A percentile compares a stretch with the other conserved stretches of the same genome.
These are phyloP conservation scores for Callimico goeldii DNA, from an alignment of 2,797 vertebrate species.

Conservation along the genomic window DNA sequence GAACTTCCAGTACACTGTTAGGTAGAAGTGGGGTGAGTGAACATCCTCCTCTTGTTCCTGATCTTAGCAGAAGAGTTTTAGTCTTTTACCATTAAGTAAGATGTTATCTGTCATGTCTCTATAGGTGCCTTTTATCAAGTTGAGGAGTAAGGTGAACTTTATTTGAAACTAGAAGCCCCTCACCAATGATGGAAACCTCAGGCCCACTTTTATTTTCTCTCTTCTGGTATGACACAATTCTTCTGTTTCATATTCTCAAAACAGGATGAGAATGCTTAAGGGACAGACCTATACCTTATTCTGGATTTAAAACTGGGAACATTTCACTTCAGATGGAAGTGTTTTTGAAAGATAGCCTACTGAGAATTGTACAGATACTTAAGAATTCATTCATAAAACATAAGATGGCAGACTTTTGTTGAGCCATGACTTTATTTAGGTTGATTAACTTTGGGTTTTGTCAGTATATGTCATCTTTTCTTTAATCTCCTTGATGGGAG, in stretches of 20 bases:
- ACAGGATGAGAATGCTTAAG: not conserved
- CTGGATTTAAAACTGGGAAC: not conserved
- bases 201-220: constrained; percentile 6
- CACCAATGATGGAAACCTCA: not conserved
- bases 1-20: not conserved
- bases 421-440: not conserved
- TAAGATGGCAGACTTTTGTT: constrained; percentile 22
- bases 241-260: constrained; percentile 34
- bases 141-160: constrained; percentile 17
- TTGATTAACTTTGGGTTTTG: not conserved
- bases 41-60: not conserved
- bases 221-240: not conserved
- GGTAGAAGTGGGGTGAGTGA: not conserved
- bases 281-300: not conserved
- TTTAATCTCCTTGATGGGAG: not conserved
- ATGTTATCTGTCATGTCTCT: not conserved
- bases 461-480: not conserved
- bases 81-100: not conserved
- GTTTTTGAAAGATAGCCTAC: not conserved
- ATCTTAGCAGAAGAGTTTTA: not conserved
- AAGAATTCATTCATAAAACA: constrained; percentile 1
- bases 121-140: not conserved
- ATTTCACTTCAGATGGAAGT: not conserved
- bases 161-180: not conserved
- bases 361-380: not conserved